phyloP scores from a whole-genome alignment of 1,140 invertebrate genomes.

The Scaptodrosophila lebanonensis region DNA sequence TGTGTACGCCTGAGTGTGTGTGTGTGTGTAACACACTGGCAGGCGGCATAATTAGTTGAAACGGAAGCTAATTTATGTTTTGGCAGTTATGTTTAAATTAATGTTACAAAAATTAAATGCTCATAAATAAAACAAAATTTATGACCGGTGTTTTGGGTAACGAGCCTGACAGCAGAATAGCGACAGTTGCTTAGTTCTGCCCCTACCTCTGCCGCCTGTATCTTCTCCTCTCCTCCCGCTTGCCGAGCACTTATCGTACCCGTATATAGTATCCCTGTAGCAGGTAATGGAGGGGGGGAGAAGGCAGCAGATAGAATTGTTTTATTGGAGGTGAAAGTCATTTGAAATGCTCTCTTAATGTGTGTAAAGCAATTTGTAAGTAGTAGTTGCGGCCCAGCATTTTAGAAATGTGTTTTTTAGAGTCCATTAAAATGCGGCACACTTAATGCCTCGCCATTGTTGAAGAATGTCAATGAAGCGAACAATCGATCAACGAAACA shows the following conservation, averaged over 20 bases:
- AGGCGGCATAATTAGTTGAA: conserved; percentile 75
- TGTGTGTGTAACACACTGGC: conserved; percentile 4
- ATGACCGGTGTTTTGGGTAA: conserved; percentile 30
- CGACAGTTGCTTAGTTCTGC: conserved; percentile 1
- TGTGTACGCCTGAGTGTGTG: neutral
- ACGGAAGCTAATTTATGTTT: conserved; percentile 77
- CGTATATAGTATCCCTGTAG: no score
- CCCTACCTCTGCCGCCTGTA: conserved; percentile 2
- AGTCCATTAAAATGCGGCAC: conserved; percentile 61
- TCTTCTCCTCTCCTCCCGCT: no score
- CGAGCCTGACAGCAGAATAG: neutral
- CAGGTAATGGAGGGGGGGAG: neutral
- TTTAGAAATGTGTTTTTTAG: conserved; percentile 66
- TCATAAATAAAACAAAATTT: conserved; percentile 75
- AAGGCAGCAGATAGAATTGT: neutral
- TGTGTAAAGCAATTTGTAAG: conserved; percentile 63
- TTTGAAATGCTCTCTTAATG: conserved; percentile 59
- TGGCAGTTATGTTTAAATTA: conserved; percentile 77
- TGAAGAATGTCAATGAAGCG: no score
- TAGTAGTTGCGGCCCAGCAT: conserved; percentile 21
- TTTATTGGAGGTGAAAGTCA: conserved; percentile 12
- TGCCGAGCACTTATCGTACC: no score
- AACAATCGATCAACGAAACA: no score
- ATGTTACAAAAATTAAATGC: conserved; percentile 77
- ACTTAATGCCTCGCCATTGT: conserved; percentile 52